phyloP scores from a whole-genome alignment of 64 coral and sea anemone species.

The Dendrophyllia cribrosa region DNA sequence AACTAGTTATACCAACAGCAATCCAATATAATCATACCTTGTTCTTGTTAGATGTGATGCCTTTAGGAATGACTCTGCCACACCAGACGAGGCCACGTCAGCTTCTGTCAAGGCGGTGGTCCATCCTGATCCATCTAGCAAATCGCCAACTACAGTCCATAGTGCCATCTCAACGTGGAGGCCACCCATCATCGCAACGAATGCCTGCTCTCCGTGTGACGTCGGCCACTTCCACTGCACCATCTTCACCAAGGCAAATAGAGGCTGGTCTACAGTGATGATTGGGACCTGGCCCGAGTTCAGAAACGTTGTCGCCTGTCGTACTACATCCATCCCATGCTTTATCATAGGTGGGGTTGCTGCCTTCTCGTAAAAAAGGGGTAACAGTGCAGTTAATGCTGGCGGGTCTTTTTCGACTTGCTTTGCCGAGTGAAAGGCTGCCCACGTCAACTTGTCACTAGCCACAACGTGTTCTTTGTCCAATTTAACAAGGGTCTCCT shows the following conservation, averaged over 20 bases:
- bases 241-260: too few relatives aligned
- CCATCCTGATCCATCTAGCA: conserved; percentile 32
- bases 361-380: conserved; percentile 48
- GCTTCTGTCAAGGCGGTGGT: conserved; percentile 29
- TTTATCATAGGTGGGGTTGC: conserved; percentile 25
- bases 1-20: too few relatives aligned
- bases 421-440: conserved; percentile 16
- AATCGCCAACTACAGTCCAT: conserved; percentile 35
- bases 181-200: conserved; percentile 40
- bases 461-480: not conserved
- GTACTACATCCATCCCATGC: conserved; percentile 7
- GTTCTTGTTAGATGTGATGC: conserved; percentile 28
- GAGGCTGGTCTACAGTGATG: conserved; percentile 50
- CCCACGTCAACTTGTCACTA: conserved; percentile 15
- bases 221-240: conserved; percentile 45
- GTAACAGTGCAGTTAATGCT: conserved; percentile 29
- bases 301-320: not conserved
- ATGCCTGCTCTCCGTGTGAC: conserved; percentile 23
- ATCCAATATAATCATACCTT: too few relatives aligned
- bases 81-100: conserved; percentile 28
- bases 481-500: not conserved
- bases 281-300: conserved; percentile 27
- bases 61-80: conserved; percentile 15
- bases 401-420: not conserved
- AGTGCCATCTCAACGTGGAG: conserved; percentile 48